phyloP scores from a whole-genome alignment of 1,140 invertebrate genomes.

The Tyrophagus putrescentiae region DNA sequence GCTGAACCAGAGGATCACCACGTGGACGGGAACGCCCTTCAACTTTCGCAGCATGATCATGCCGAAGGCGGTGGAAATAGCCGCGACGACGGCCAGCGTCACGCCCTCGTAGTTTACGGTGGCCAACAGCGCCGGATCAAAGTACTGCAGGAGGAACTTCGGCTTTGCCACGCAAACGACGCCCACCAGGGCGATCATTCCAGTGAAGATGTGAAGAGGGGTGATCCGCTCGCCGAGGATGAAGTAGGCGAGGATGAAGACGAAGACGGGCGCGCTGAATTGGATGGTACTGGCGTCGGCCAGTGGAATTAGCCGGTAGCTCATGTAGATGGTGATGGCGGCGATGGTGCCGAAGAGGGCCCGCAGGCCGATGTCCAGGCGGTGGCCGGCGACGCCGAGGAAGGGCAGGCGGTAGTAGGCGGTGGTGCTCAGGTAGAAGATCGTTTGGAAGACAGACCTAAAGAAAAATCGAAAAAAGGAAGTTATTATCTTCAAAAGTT shows the following conservation, averaged over 20 bases:
- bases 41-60: conserved; percentile 65
- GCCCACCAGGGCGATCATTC: conserved; percentile 36
- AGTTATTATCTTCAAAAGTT: neutral
- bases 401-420: conserved; percentile 11
- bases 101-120: neutral
- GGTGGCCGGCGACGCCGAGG: conserved; percentile 13
- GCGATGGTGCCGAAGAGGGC: conserved; percentile 17
- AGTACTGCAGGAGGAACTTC: conserved; percentile 33
- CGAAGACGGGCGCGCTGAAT: conserved; percentile 41
- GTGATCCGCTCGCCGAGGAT: conserved; percentile 40
- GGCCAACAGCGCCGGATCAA: conserved; percentile 23
- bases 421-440: neutral
- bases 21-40: conserved; percentile 68
- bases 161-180: conserved; percentile 39
- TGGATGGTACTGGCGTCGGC: conserved; percentile 44
- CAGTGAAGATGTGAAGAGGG: conserved; percentile 37
- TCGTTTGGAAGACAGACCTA: conserved; percentile 19
- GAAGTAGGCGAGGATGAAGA: conserved; percentile 39
- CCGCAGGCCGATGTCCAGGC: conserved; percentile 2
- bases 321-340: conserved; percentile 43
- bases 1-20: conserved; percentile 42
- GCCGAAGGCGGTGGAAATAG: conserved; percentile 46
- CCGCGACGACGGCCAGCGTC: conserved; percentile 10
- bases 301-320: conserved; percentile 41
- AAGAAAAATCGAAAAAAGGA: neutral